Base-by-base conservation (phyloP, 2,113 vertebrate genomes). In the Poeciliopsis prolifica region DNA sequence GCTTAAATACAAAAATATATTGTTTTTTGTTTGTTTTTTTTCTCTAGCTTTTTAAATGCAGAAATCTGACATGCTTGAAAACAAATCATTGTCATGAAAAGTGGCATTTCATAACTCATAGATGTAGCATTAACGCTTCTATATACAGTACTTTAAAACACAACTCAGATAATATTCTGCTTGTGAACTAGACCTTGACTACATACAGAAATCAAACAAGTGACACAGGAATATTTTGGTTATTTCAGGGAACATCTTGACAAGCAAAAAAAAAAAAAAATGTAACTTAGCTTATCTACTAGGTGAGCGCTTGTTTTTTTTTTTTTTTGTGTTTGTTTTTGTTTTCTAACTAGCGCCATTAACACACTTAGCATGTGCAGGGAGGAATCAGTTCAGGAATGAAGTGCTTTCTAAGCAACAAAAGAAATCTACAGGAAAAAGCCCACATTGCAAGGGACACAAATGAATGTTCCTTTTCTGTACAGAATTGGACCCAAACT, bases 401-500 rank as follows among this genome's bases (percentile, higher is more conserved):
- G 86, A 91, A 83, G 86, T 79, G 78, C 82, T 86, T 86, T 82
- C 78, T 75, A 88, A 87, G 93, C 94, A 95, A 95, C 90, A 93
- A 28, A 66, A 12, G 14, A 42, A 66, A 58, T 58, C 22, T 58
- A 58, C 22, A n/a, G 24, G 24, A 24, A n/a, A n/a, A 96, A 95
- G 95, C 95, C 87, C 94, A 95, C 89, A 89, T 62, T n/a, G 84
- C 44, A 94, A 92, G 94, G 88, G 93, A 81, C 79, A 82, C 74
- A 91, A 88, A 96, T 94, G 92, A 96, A 96, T 96, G 96, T 96
- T 97, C 92, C 96, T 96, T 97, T 93, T 97, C 96, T 96, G 94
- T 96, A 96, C 96, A 96, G 96, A 98, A 97, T 97, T 99, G 97
- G 97, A 98, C 97, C 97, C 97, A 96, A 96, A 95, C 96, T 95